These are phyloP conservation scores for Cylas formicarius DNA, from an alignment of 1,140 invertebrate species.

Conservation along the genomic window DNA sequence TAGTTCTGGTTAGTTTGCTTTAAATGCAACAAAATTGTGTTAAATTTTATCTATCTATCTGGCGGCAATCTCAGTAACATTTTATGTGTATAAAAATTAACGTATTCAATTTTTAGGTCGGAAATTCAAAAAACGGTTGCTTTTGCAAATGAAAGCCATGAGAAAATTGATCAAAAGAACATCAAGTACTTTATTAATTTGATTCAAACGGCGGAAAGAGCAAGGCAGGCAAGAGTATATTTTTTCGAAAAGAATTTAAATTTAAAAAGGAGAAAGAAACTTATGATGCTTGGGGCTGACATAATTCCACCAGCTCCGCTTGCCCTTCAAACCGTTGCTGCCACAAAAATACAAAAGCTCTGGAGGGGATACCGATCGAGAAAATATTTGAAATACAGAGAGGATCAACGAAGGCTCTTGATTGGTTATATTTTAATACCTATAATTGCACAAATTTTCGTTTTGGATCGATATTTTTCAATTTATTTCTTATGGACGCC, in stretches of 20 bases:
- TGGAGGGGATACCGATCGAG: conserved; percentile 43
- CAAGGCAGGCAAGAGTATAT: conserved; percentile 47
- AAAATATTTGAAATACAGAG: conserved; percentile 35
- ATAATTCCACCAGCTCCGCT: too few species aligned
- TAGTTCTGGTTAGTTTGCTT: too few species aligned
- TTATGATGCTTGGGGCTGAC: too few species aligned
- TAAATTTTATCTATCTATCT: too few species aligned
- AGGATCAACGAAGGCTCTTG: conserved; percentile 40
- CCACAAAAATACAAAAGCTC: conserved; percentile 43
- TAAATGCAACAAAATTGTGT: too few species aligned
- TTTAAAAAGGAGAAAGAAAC: conserved; percentile 15
- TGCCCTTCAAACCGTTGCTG: conserved; percentile 32
- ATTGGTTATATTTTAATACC: conserved; percentile 29
- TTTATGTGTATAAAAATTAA: too few species aligned
- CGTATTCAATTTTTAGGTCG: too few species aligned
- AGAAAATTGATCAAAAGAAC: conserved; percentile 9
- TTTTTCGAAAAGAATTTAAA: conserved; percentile 34
- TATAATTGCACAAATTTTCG: neutral
- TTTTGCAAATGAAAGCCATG: conserved; percentile 1
- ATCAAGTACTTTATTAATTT: conserved; percentile 37
- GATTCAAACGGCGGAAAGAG: conserved; percentile 50
- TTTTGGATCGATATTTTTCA: too few species aligned
- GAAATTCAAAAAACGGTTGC: conserved; percentile 1
- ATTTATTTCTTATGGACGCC: too few species aligned
- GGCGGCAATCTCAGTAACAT: too few species aligned